Percentiles rank a stretch among this genome's conserved stretches.
Evolutionary conservation across 2,113 vertebrate genomes (phyloP).

Genomic region (Dendropsophus ebraccatus): DNA sequence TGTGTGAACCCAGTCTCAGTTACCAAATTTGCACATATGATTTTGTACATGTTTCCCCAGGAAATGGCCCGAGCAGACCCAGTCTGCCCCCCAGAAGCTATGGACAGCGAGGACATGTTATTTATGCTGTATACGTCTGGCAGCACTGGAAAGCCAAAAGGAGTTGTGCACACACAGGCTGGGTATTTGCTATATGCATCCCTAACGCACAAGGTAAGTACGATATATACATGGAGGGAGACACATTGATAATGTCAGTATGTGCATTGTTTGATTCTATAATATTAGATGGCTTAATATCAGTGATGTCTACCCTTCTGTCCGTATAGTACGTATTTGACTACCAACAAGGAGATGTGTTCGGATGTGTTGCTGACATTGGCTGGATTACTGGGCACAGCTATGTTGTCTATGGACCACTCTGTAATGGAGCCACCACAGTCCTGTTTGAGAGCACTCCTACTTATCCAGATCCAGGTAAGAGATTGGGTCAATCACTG

Average conservation of each 20-base stretch:
- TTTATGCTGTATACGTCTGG: constrained; percentile 91
- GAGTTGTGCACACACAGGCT: constrained; percentile 88
- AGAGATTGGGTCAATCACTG: too few relatives aligned
- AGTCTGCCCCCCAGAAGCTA: constrained; percentile 77
- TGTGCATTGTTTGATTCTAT: not conserved
- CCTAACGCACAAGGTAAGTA: constrained; percentile 85
- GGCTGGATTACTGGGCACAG: constrained; percentile 95
- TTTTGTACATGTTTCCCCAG: constrained; percentile 65
- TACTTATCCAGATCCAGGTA: constrained; percentile 89
- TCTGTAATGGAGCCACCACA: constrained; percentile 88
- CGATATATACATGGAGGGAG: not conserved
- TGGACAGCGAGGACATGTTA: constrained; percentile 87
- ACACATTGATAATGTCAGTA: not conserved
- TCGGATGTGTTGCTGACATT: constrained; percentile 90
- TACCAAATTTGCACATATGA: not conserved
- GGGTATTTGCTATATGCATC: constrained; percentile 88
- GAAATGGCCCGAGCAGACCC: constrained; percentile 80
- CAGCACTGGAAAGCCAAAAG: constrained; percentile 90
- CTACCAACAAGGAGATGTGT: constrained; percentile 82
- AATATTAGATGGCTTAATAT: not conserved
- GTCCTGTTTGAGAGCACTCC: constrained; percentile 94
- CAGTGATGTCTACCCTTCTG: constrained; percentile 60
- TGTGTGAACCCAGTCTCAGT: too few relatives aligned
- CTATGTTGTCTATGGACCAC: constrained; percentile 92
- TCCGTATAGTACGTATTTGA: constrained; percentile 91